phyloP scores from a whole-genome alignment of 2,113 vertebrate genomes.

The Chaetops frenatus region DNA sequence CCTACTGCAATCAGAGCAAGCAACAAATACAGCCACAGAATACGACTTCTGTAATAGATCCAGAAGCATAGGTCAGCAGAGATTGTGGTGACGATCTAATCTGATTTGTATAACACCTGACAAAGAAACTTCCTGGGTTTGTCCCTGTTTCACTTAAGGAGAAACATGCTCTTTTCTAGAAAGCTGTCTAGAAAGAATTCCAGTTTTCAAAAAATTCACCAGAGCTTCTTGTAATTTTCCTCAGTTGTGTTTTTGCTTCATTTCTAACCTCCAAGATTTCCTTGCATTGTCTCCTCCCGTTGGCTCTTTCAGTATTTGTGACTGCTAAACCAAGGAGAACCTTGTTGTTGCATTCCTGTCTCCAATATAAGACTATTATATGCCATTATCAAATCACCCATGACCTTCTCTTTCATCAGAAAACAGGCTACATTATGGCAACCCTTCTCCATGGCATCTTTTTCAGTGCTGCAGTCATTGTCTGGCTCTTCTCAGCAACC shows the following conservation, averaged over 20 bases:
- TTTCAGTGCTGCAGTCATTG: conserved; percentile 1
- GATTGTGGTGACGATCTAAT: neutral
- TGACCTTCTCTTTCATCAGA: neutral
- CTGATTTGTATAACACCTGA: neutral
- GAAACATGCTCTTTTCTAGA: neutral
- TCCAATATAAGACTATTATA: neutral
- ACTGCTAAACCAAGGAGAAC: neutral
- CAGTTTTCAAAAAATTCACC: neutral
- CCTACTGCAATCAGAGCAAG: neutral
- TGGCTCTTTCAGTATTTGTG: neutral
- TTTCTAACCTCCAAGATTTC: neutral
- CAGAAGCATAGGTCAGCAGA: neutral
- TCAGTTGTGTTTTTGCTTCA: neutral
- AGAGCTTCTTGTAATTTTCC: neutral
- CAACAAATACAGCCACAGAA: neutral
- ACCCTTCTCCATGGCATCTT: neutral
- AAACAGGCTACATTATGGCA: neutral
- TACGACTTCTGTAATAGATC: neutral
- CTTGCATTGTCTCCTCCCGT: neutral
- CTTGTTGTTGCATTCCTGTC: neutral
- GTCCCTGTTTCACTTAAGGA: neutral
- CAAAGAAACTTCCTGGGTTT: neutral
- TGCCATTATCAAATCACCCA: neutral
- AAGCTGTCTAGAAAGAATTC: neutral
- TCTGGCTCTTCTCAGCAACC: neutral